Percentiles rank a stretch among this genome's conserved stretches.
These are phyloP conservation scores for Euleptes europaea DNA, from an alignment of 2,113 vertebrate genomes.

Conservation along the genomic window DNA sequence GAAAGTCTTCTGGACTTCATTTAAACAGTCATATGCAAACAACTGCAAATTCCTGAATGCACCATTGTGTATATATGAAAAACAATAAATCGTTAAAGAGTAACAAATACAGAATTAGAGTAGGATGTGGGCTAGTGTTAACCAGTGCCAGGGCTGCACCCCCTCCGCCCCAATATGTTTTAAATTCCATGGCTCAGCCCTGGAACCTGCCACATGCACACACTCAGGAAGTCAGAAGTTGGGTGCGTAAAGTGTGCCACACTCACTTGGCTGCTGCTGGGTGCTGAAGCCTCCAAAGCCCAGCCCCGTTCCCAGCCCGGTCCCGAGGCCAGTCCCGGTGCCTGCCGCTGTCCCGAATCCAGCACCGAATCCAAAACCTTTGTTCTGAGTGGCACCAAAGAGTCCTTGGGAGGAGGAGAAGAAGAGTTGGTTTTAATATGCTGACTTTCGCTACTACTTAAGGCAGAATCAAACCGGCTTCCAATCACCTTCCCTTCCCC, in stretches of 20 bases:
- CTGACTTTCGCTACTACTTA: too few relatives aligned
- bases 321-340: conserved; percentile 84
- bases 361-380: conserved; percentile 93
- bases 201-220: not conserved
- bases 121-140: too few relatives aligned
- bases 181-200: not conserved
- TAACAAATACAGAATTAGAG: too few relatives aligned
- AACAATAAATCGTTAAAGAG: too few relatives aligned
- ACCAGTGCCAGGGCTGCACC: too few relatives aligned
- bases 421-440: too few relatives aligned
- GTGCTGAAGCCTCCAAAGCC: conserved; percentile 90
- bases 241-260: not conserved
- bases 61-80: conserved; percentile 79
- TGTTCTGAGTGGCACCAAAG: conserved; percentile 91
- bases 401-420: conserved; percentile 79
- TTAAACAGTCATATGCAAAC: conserved; percentile 69
- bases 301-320: conserved; percentile 84
- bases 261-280: conserved; percentile 82
- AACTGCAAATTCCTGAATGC: conserved; percentile 71
- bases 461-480: too few relatives aligned
- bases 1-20: conserved; percentile 55
- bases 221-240: too few relatives aligned
- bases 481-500: too few relatives aligned
- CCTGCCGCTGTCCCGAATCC: conserved; percentile 82
- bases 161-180: too few relatives aligned